Evolutionary conservation across 2,888 invertebrate species (phyloP).

Genomic region (Cephus rjabovi): DNA sequence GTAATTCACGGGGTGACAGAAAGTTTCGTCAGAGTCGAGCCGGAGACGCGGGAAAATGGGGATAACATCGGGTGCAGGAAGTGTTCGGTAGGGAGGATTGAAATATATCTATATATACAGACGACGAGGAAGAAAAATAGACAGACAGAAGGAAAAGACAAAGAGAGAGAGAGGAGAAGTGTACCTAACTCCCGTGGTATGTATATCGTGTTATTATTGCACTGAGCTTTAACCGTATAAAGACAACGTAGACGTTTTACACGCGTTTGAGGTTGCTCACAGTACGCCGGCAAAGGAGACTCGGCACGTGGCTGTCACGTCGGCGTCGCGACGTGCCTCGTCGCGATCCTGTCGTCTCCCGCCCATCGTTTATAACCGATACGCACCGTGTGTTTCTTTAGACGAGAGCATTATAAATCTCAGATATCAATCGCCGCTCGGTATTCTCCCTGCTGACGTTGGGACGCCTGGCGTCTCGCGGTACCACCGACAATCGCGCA

Average conservation of each 20-base stretch:
- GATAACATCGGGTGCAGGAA: background rate
- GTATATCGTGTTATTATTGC: background rate
- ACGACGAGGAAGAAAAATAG: background rate
- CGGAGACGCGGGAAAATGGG: background rate
- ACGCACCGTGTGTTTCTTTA: background rate
- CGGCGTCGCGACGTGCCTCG: slow-evolving; percentile 27
- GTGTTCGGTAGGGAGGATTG: background rate
- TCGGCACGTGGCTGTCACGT: slow-evolving; percentile 57
- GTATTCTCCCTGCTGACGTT: slow-evolving; percentile 33
- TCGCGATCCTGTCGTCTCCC: slow-evolving; percentile 18
- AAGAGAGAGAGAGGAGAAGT: background rate
- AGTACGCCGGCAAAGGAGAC: slow-evolving; percentile 28
- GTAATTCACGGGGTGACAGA: background rate
- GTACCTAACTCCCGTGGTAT: background rate
- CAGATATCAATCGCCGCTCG: slow-evolving; percentile 50
- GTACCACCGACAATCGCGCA: background rate
- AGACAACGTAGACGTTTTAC: slow-evolving; percentile 30
- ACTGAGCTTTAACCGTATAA: slow-evolving; percentile 11
- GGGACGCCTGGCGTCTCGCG: slow-evolving; percentile 1
- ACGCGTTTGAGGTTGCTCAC: slow-evolving; percentile 31
- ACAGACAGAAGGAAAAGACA: background rate
- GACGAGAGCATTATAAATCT: background rate
- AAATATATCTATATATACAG: background rate
- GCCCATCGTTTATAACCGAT: slow-evolving; percentile 4
- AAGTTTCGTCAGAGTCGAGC: background rate